phyloP scores from a whole-genome alignment of 2,113 vertebrate genomes.

The Pelusios castaneus region DNA sequence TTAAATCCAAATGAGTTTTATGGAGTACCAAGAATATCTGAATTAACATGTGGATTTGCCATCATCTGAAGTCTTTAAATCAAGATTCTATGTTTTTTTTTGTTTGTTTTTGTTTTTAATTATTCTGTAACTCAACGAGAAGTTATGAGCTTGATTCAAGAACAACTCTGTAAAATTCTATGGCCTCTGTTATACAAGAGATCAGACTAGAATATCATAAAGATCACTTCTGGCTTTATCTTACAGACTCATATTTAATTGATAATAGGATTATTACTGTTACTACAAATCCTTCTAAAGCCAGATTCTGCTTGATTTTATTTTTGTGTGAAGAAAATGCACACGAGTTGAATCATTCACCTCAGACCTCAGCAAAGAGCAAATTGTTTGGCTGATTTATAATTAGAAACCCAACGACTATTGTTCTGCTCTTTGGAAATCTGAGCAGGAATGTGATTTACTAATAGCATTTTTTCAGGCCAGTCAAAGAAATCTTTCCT shows the following conservation, averaged over 20 bases:
- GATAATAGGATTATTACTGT: neutral
- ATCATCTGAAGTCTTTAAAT: neutral
- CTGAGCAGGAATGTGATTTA: neutral
- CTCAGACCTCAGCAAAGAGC: neutral
- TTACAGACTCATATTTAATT: neutral
- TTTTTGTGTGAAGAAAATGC: neutral
- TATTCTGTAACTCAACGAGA: neutral
- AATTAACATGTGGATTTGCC: neutral
- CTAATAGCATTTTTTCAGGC: neutral
- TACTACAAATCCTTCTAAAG: neutral
- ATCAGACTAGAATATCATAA: neutral
- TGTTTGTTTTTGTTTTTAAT: too few species aligned
- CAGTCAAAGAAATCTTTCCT: neutral
- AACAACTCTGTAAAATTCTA: neutral
- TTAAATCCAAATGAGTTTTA: neutral
- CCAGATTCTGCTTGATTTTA: neutral
- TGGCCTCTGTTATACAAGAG: neutral
- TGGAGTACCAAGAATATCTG: neutral
- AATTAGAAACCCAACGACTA: slow-evolving; percentile 1
- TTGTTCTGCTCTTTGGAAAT: neutral
- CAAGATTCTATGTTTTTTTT: neutral
- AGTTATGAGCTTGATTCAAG: neutral
- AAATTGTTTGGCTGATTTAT: neutral
- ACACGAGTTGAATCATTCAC: neutral
- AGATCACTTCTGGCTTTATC: neutral